Percentiles rank a stretch among this genome's conserved stretches.
These are phyloP conservation scores for Metalampra italica DNA, from an alignment of 2,888 invertebrate species.

Conservation along the genomic window DNA sequence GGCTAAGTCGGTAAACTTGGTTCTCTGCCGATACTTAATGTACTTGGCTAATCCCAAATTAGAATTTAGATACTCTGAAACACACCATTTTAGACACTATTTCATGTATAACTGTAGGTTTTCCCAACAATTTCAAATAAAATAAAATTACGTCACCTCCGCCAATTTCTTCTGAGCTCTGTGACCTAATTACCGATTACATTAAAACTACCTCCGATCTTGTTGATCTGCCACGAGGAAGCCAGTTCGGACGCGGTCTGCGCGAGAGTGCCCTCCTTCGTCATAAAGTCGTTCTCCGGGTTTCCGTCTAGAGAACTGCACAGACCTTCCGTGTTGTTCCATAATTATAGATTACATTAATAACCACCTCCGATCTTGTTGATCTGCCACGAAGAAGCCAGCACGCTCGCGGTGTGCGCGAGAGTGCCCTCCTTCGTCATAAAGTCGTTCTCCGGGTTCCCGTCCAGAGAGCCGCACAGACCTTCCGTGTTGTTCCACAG, in stretches of 20 bases:
- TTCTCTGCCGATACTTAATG: no score
- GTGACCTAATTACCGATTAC: no score
- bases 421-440: constrained; percentile 77
- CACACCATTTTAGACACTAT: no score
- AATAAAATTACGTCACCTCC: no score
- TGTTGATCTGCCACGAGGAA: constrained; percentile 79
- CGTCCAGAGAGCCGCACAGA: constrained; percentile 89
- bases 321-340: constrained; percentile 89
- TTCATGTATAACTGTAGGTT: no score
- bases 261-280: constrained; percentile 76
- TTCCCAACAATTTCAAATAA: no score
- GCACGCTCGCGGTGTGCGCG: constrained; percentile 62
- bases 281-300: constrained; percentile 82
- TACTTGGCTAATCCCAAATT: no score
- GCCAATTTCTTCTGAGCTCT: no score
- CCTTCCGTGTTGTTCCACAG: constrained; percentile 90
- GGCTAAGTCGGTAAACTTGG: no score
- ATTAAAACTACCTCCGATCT: constrained; percentile 59
- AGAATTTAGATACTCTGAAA: no score
- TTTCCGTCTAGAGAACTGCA: constrained; percentile 89
- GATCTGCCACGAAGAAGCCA: constrained; percentile 80
- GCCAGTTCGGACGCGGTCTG: constrained; percentile 72
- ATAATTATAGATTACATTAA: constrained; percentile 35
- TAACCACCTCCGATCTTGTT: constrained; percentile 69
- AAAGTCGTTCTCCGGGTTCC: constrained; percentile 83